Base-by-base conservation (phyloP, 2,797 vertebrate genomes). In the Taenioides sp. region DNA sequence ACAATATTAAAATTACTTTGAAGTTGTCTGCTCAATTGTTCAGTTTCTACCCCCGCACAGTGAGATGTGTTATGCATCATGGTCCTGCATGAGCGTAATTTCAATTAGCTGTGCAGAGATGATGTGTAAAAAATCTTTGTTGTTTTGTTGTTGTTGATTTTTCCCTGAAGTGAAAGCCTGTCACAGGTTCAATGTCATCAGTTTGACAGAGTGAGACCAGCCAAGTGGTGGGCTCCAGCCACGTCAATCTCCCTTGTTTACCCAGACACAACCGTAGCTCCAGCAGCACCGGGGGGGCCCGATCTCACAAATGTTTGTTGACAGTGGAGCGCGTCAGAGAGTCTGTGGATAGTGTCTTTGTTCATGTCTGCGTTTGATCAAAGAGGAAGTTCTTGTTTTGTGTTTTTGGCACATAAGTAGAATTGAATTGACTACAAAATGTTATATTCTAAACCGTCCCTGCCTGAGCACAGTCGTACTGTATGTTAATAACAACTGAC, bases 221-320 rank as follows among this genome's bases (percentile, higher is more conserved):
- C 49, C 65, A 67, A 67, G 65, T 67, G 27, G 65, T 54, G 20
- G 52, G 65, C 52, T 55, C 50, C 12, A 54, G 65, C 49, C 28
- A 55, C 25, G 52, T 67, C 65, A 67, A 67, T 67, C 65, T 54
- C 65, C 50, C 50, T 67, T 34, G 49, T 67, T 67, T 67, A 67
- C 52, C 52, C 65, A 67, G 65, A 67, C 50, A 34, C 50, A 34
- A 31, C 27, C 20, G 65, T 37, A 55, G 52, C 65, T 54, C 14
- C 28, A 11, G 65, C 65, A 37, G 65, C 49, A 34, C 50, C 50
- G 22, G 50, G 50, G 52, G 54, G 54, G 50, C 11, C 67, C 27
- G 23, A 62, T 61, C 18, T 27, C 58, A 55, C 11, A 61, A 70
- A 62, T 23, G 27, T 62, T 66, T 66, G 17, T 66, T 25, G 47